phyloP scores from a whole-genome alignment of 2,888 invertebrate species.

The Catotricha subobsoleta region DNA sequence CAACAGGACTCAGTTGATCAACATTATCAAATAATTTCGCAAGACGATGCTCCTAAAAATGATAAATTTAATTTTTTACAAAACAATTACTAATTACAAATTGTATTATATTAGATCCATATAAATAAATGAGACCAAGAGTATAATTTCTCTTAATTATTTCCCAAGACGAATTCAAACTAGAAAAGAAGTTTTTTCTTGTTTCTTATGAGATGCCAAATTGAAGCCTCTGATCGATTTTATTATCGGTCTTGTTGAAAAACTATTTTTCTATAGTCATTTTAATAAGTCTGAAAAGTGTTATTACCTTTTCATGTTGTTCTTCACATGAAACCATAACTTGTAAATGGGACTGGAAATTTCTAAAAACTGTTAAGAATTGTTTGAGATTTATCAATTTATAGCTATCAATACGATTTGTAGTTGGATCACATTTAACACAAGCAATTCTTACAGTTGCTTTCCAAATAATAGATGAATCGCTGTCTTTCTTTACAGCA shows the following conservation, averaged over 20 bases:
- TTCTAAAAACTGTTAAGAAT: constrained; percentile 42
- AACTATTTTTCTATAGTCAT: neutral
- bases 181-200: no score
- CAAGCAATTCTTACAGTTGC: constrained; percentile 47
- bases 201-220: no score
- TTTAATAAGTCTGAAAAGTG: neutral
- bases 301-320: constrained; percentile 16
- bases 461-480: constrained; percentile 47
- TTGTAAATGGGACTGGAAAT: constrained; percentile 32
- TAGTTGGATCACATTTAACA: constrained; percentile 36
- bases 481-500: constrained; percentile 44
- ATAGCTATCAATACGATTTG: constrained; percentile 36
- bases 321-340: constrained; percentile 22
- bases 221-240: neutral
- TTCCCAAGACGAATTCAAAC: no score
- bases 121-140: no score
- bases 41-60: neutral
- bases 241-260: no score
- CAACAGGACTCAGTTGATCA: constrained; percentile 8
- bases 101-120: neutral
- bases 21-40: neutral
- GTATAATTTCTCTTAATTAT: no score
- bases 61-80: neutral
- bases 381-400: constrained; percentile 42
- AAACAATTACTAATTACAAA: no score